A percentile compares a stretch with the other conserved stretches of the same genome.
Conservation (phyloP, 2,113 vertebrate species). For the Cisticola juncidis region DNA sequence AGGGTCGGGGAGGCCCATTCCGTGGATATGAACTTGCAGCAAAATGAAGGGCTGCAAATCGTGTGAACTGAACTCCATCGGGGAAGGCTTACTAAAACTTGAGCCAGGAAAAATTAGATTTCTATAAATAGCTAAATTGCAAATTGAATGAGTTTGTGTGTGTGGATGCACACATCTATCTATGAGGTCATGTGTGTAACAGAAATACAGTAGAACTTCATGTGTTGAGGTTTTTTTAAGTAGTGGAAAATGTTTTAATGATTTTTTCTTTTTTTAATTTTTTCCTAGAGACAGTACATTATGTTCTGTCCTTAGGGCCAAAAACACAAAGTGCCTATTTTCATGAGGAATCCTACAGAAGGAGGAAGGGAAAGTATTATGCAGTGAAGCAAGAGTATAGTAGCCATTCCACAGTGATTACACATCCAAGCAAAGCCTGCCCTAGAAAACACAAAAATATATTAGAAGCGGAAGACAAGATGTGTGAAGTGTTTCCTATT, state of each 20-base stretch:
- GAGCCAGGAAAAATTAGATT: constrained; percentile 55
- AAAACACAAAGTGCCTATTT: constrained; percentile 57
- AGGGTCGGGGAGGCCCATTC: background rate
- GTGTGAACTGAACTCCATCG: constrained; percentile 17
- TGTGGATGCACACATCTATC: constrained; percentile 16
- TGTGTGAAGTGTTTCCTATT: constrained; percentile 63
- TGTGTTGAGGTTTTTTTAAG: background rate
- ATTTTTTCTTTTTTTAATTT: background rate
- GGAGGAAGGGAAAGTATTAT: constrained; percentile 67
- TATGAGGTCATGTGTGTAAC: constrained; percentile 11
- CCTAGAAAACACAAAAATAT: constrained; percentile 38
- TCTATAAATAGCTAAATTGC: constrained; percentile 62
- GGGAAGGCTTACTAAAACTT: constrained; percentile 9
- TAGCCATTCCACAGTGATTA: constrained; percentile 70
- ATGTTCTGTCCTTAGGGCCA: constrained; percentile 56
- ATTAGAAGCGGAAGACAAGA: constrained; percentile 55
- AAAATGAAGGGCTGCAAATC: background rate
- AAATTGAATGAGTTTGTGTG: constrained; percentile 37
- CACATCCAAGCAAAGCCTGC: constrained; percentile 45
- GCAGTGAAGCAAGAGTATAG: constrained; percentile 58
- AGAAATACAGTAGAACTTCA: constrained; percentile 49
- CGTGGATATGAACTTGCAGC: background rate
- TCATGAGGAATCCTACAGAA: constrained; percentile 63
- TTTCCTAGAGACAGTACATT: constrained; percentile 45
- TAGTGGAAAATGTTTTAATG: constrained; percentile 44